Base-by-base conservation (phyloP, 37 sponge, comb jelly and placozoan genomes). In the Ephydatia muelleri region DNA sequence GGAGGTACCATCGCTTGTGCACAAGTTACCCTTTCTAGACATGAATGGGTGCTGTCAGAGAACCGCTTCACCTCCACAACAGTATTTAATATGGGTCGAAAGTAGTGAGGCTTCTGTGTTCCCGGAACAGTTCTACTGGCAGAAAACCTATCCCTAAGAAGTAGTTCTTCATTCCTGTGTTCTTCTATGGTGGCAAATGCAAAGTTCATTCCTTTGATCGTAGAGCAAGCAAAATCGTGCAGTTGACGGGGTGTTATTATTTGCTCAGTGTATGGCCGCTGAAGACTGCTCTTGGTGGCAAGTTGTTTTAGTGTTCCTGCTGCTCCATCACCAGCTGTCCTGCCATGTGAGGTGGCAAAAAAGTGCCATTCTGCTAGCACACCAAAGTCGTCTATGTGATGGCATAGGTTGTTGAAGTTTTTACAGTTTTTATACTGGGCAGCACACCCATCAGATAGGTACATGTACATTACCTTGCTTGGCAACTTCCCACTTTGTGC, bases 311-410 rank as follows among this genome's bases (percentile, higher is more conserved):
- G 28, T 49, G 75, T 72, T 29, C 81, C 87, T 14, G 81, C 75
- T 30, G 80, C 11, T 34, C 87, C 81, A 73, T 86, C 87, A 73
- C 87, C 80, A 16, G 81, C 69, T 72, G 76, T 76, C 73, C 80
- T 86, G 26, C 87, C 87, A 73, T 86, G 87, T 34, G 81, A 85
- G 23, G 87, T 86, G 16, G 87, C 87, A 35, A 30, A 80, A 47
- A 88, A 88, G 30, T 88, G 82, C 88, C 88, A 88, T 23, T 76
- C 80, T 23, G 81, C 81, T 49, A 25, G n/a, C 21, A 80, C 30
- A 26, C 87, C 87, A 80, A 86, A 86, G 31, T 86, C 87, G 11
- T 28, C 30, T 8, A 64, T 6, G 34, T 84, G 77, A 65, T 64
- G 43, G 69, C 86, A 85, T 27, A 85, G 73, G 31, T 83, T 83